Conservation (phyloP, 1,140 invertebrate genomes). For the Hypothenemus hampei region DNA sequence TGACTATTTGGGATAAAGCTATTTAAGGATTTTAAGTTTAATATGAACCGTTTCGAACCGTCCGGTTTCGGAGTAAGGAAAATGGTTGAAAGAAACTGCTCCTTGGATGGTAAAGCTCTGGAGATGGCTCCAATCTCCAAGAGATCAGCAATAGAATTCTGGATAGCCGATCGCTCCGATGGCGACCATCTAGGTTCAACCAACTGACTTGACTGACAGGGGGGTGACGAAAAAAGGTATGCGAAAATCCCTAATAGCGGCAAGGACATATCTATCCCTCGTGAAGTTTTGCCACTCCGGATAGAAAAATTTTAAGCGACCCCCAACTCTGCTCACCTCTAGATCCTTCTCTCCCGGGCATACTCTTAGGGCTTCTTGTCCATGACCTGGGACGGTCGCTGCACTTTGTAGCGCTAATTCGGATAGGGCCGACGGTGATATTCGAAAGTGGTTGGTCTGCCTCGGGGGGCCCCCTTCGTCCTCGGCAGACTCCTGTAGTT, state of each 20-base stretch:
- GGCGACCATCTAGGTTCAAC: neutral
- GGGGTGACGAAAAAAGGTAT: neutral
- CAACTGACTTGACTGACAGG: neutral
- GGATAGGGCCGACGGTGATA: neutral
- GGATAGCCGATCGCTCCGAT: neutral
- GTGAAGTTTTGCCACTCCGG: neutral
- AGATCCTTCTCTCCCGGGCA: neutral
- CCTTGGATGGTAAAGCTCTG: no score
- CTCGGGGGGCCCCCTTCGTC: neutral
- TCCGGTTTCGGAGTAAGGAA: neutral
- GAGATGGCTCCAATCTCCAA: neutral
- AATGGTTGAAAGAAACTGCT: neutral
- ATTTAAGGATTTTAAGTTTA: slow-evolving; percentile 1
- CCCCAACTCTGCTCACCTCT: neutral
- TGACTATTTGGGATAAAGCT: neutral
- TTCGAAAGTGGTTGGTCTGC: neutral
- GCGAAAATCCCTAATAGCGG: neutral
- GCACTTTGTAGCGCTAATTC: no score
- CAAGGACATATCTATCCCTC: neutral
- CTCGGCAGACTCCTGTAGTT: neutral
- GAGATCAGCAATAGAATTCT: neutral
- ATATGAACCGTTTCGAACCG: neutral
- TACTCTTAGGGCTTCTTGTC: neutral
- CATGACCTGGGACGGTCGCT: neutral
- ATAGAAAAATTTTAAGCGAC: neutral